Evolutionary conservation across 1,140 invertebrate genomes (phyloP).

Genomic region (Drosophila setifemur): DNA sequence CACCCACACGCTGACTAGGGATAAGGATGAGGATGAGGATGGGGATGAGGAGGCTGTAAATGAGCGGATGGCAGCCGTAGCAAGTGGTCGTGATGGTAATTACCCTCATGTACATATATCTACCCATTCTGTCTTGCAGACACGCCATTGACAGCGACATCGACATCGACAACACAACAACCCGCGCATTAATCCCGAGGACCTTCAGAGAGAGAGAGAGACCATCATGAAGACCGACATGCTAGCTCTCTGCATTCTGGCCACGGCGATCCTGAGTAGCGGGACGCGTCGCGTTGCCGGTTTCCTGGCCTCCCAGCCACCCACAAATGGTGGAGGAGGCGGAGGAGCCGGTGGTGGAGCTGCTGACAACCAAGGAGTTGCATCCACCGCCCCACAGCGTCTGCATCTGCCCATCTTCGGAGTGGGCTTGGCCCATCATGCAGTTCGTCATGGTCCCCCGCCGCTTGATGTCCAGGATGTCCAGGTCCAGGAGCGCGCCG

Average conservation of each 20-base stretch:
- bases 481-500: constrained; percentile 62
- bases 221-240: constrained; percentile 59
- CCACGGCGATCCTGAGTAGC: constrained; percentile 63
- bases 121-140: constrained; percentile 37
- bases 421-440: neutral
- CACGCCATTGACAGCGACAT: neutral
- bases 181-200: constrained; percentile 53
- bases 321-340: neutral
- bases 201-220: constrained; percentile 21
- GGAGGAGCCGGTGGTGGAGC: neutral
- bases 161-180: constrained; percentile 9
- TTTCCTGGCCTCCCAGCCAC: constrained; percentile 45
- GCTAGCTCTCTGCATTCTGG: constrained; percentile 60
- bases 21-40: neutral
- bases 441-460: constrained; percentile 13
- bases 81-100: constrained; percentile 65
- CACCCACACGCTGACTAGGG: constrained; percentile 41
- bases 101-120: constrained; percentile 63
- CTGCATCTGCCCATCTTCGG: constrained; percentile 12
- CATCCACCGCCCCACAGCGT: constrained; percentile 6
- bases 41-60: neutral
- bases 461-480: constrained; percentile 47
- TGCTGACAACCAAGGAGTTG: neutral
- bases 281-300: constrained; percentile 61
- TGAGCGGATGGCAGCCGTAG: neutral